These are phyloP conservation scores for Hyaena hyaena DNA, from an alignment of 2,113 vertebrate genomes.

Conservation along the genomic window DNA sequence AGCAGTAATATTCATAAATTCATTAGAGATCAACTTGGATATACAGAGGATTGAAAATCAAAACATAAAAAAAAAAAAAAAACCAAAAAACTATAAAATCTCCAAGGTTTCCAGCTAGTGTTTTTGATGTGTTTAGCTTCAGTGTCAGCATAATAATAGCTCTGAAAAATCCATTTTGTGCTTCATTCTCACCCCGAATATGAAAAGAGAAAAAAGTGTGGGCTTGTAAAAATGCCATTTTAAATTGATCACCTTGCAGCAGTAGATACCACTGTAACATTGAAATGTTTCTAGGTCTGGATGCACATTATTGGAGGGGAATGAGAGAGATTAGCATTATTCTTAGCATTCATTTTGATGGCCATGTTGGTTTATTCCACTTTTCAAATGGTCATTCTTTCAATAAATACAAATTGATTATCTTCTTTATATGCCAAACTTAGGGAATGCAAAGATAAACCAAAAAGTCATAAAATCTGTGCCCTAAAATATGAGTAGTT, in stretches of 20 bases:
- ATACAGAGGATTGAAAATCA: background rate
- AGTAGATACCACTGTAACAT: background rate
- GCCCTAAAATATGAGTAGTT: background rate
- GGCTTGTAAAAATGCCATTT: background rate
- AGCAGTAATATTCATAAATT: background rate
- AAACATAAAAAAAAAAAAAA: slow-evolving; percentile 13
- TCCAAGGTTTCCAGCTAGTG: background rate
- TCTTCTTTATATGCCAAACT: background rate
- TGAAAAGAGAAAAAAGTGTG: background rate
- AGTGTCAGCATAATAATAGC: background rate
- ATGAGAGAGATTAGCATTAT: background rate
- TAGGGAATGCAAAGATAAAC: background rate
- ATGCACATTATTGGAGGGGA: background rate
- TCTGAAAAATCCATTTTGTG: slow-evolving; percentile 29
- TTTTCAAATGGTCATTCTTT: background rate
- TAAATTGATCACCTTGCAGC: background rate
- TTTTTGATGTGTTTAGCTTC: slow-evolving; percentile 10
- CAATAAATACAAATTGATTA: background rate
- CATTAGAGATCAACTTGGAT: background rate
- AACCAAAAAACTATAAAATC: background rate
- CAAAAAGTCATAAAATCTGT: background rate
- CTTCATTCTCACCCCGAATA: slow-evolving; percentile 19
- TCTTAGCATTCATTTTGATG: background rate
- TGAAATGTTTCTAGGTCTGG: background rate
- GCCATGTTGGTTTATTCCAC: background rate